A percentile compares a stretch with the other conserved stretches of the same genome.
Conservation (phyloP, 1,140 invertebrate genomes). For the Hycleus cichorii region DNA sequence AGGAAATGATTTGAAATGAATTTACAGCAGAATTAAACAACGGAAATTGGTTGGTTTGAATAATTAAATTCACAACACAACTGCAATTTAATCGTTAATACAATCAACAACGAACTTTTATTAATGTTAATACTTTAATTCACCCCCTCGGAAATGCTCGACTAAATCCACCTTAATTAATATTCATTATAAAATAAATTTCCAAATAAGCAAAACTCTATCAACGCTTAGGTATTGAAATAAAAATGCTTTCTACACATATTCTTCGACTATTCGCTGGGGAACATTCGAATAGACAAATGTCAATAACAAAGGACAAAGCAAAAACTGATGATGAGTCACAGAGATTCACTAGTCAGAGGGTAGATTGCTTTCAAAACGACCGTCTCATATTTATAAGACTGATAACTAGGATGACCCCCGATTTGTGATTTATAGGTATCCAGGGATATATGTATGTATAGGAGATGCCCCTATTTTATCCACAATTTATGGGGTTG, state of each 20-base stretch:
- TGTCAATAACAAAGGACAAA: slow-evolving; percentile 16
- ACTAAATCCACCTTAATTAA: neutral
- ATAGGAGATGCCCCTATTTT: slow-evolving; percentile 18
- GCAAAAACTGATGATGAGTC: slow-evolving; percentile 19
- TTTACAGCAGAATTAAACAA: slow-evolving; percentile 18
- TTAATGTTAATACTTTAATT: slow-evolving; percentile 1
- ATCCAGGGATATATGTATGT: slow-evolving; percentile 16
- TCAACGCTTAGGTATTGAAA: too few relatives aligned
- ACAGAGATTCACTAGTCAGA: slow-evolving; percentile 12
- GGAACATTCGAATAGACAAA: slow-evolving; percentile 3
- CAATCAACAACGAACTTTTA: slow-evolving; percentile 1
- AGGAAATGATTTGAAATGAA: slow-evolving; percentile 14
- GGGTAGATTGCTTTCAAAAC: slow-evolving; percentile 19
- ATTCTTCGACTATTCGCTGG: too few relatives aligned
- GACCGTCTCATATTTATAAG: slow-evolving; percentile 24
- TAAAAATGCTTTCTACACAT: too few relatives aligned
- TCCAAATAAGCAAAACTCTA: too few relatives aligned
- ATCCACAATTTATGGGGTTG: slow-evolving; percentile 15
- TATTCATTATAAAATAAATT: neutral
- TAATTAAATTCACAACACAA: slow-evolving; percentile 10
- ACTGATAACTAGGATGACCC: slow-evolving; percentile 27
- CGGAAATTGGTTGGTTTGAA: slow-evolving; percentile 18
- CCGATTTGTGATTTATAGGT: slow-evolving; percentile 27
- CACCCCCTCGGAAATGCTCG: neutral
- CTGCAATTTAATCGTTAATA: slow-evolving; percentile 5